Evolutionary conservation across 2,888 invertebrate species (phyloP), one percentile per base, ranked within the genome.

Genomic region (Mimumesa dahlbomi): DNA sequence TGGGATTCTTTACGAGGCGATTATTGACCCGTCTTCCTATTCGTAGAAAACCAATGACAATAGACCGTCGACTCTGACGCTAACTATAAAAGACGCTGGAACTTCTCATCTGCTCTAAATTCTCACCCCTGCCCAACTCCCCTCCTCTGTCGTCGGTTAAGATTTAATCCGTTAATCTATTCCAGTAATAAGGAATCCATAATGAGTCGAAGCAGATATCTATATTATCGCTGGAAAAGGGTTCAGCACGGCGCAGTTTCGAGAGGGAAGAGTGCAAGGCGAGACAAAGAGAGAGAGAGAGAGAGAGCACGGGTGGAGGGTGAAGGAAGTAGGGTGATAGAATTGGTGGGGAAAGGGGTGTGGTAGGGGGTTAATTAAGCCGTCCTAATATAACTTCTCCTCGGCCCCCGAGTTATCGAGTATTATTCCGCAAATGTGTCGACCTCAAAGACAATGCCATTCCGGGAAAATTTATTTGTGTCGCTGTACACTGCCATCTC

Each of bases 401-500:
- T 78, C 79, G 78, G 75, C 57, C 69, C 69, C 76, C 68, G 79
- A 85, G 82, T 85, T 85, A 86, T 86, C 83, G 85, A 85, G 84
- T 82, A 86, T 86, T 85, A 86, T 84, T 85, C 82, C 76, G 74
- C 80, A 79, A 86, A 85, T 84, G 83, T 85, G 84, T 84, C 83
- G 82, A 85, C 84, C 85, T 83, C 82, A 82, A 84, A 84, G 82
- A 86, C 86, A 85, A 84, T 85, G 84, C 81, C 84, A 82, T 85
- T 86, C 82, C 79, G 77, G 79, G 77, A 77, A 82, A 87, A 86
- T 86, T 86, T 86, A 86, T 86, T 87, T 84, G 82, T 79, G 78
- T 81, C 82, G 81, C 76, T 74, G 73, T 77, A 75, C 73, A 77
- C 62, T 68, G 65, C 64, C 67, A 65, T 72, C 72, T 72, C 77